A percentile compares a stretch with the other conserved stretches of the same genome.
Conservation (phyloP, 2,888 invertebrate species). For the Drosophila pegasa region DNA sequence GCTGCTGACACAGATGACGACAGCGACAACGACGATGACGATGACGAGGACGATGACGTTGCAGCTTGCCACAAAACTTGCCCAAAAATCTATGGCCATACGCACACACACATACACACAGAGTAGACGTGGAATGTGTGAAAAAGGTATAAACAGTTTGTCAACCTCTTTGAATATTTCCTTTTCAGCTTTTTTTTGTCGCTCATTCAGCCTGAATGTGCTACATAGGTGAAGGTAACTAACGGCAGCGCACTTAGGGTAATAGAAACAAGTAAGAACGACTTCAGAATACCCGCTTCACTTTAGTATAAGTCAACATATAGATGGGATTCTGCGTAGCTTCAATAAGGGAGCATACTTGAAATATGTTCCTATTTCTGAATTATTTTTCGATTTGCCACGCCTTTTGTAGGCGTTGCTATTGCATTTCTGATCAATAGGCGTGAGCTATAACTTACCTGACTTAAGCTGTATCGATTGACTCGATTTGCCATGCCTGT, state of each 20-base stretch:
- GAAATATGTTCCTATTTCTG: too few relatives aligned
- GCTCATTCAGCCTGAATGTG: background rate
- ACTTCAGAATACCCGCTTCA: background rate
- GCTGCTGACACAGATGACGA: conserved; percentile 53
- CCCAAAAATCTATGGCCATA: conserved; percentile 33
- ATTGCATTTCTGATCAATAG: too few relatives aligned
- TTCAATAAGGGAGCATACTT: too few relatives aligned
- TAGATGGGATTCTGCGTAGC: too few relatives aligned
- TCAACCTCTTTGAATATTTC: background rate
- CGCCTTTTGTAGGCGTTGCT: too few relatives aligned
- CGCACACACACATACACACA: conserved; percentile 2
- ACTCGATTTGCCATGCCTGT: too few relatives aligned
- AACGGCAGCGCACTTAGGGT: background rate
- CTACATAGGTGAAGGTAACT: background rate
- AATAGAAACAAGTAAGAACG: background rate
- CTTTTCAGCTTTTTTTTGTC: background rate
- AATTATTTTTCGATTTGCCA: too few relatives aligned
- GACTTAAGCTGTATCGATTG: too few relatives aligned
- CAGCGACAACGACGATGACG: conserved; percentile 26
- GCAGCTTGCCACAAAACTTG: conserved; percentile 51
- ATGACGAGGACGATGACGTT: conserved; percentile 43
- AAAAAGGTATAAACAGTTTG: conserved; percentile 15
- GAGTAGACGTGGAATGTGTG: conserved; percentile 3
- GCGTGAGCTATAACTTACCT: too few relatives aligned
- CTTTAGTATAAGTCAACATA: too few relatives aligned